Conservation (phyloP, 2,113 vertebrate genomes). For the Mirounga angustirostris region DNA sequence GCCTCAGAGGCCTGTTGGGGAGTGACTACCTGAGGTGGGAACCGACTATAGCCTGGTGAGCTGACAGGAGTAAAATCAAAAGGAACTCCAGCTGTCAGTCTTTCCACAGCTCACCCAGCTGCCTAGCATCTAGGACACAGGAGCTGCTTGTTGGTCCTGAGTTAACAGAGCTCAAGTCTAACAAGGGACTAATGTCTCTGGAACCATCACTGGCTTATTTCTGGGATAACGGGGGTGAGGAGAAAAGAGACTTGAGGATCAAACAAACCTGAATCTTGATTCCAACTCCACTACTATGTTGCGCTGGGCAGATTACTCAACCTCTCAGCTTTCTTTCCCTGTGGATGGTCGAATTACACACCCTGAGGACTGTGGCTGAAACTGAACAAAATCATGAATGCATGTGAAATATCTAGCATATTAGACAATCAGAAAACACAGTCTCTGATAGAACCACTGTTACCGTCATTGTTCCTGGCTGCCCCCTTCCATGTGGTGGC, state of each 20-base stretch:
- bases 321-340: neutral
- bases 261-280: neutral
- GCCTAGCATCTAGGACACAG: neutral
- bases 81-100: neutral
- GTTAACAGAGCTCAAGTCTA: neutral
- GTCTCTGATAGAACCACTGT: neutral
- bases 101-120: neutral
- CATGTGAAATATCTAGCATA: neutral
- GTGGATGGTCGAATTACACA: neutral
- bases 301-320: neutral
- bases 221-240: neutral
- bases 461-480: neutral
- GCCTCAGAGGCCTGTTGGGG: neutral
- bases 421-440: neutral
- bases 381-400: neutral
- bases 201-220: neutral
- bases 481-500: too few species aligned
- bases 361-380: neutral
- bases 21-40: neutral
- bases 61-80: neutral
- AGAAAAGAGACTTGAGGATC: neutral
- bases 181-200: neutral
- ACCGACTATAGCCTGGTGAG: neutral
- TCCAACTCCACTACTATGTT: neutral
- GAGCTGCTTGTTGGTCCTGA: neutral